phyloP scores from a whole-genome alignment of 92 coral and sea anemone species.

The Phymanthus crucifer region DNA sequence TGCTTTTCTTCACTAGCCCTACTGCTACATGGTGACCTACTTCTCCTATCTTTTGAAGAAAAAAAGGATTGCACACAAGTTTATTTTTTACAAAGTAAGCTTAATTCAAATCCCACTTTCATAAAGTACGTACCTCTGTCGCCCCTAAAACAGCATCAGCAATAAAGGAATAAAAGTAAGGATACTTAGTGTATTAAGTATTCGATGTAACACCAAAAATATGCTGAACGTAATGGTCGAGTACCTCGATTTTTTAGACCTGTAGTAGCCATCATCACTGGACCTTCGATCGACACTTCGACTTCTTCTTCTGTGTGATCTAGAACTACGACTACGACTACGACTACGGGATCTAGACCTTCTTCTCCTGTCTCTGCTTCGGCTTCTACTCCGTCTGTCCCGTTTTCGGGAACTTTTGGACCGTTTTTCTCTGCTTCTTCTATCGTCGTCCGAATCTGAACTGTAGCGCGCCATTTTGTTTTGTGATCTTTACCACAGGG shows the following conservation, averaged over 20 bases:
- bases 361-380: slow-evolving; percentile 71
- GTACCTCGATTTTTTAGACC: slow-evolving; percentile 29
- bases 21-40: slow-evolving; percentile 57
- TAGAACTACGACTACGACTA: slow-evolving; percentile 52
- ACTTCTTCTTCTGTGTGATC: slow-evolving; percentile 42
- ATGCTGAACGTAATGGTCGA: no score
- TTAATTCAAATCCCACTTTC: no score
- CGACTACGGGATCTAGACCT: slow-evolving; percentile 69
- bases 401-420: slow-evolving; percentile 68
- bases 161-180: neutral
- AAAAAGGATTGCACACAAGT: neutral
- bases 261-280: slow-evolving; percentile 54
- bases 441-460: slow-evolving; percentile 86
- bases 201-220: neutral
- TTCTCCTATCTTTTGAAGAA: slow-evolving; percentile 27
- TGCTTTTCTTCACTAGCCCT: slow-evolving; percentile 49
- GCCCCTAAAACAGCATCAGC: slow-evolving; percentile 2
- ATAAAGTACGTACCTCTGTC: slow-evolving; percentile 12
- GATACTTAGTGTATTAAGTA: neutral
- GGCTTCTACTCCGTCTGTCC: slow-evolving; percentile 65
- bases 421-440: slow-evolving; percentile 62
- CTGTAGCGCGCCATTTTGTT: slow-evolving; percentile 79
- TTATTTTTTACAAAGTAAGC: no score
- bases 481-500: slow-evolving; percentile 22
- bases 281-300: slow-evolving; percentile 30